These are phyloP conservation scores for Amblyornis subalaris DNA, from an alignment of 2,113 vertebrate species.

Conservation along the genomic window DNA sequence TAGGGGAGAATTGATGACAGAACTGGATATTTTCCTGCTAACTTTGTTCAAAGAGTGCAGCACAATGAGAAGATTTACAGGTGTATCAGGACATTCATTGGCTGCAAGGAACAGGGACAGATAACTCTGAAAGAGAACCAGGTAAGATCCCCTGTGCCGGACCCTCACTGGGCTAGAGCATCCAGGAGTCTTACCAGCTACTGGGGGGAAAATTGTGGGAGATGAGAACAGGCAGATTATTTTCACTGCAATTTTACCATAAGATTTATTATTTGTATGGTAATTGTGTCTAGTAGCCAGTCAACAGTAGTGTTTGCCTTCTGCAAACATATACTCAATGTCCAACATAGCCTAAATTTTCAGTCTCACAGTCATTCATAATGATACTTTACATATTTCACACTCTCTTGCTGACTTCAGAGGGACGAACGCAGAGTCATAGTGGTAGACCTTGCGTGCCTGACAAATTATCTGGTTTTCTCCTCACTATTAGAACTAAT, in stretches of 20 bases:
- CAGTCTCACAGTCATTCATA: not conserved
- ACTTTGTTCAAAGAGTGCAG: constrained; percentile 87
- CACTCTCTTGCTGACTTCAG: not conserved
- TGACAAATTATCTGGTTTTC: not conserved
- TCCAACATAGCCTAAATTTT: not conserved
- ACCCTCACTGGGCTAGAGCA: not conserved
- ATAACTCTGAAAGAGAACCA: constrained; percentile 95
- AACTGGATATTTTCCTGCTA: constrained; percentile 91
- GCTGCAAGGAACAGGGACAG: constrained; percentile 93
- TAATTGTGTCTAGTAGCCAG: not conserved
- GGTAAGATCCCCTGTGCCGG: constrained; percentile 62
- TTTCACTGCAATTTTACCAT: not conserved
- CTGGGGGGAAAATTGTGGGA: not conserved
- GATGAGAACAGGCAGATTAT: not conserved
- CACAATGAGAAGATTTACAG: constrained; percentile 85
- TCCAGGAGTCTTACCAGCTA: not conserved
- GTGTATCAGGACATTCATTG: constrained; percentile 88
- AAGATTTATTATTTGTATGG: not conserved
- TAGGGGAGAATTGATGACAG: constrained; percentile 92
- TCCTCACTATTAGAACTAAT: not conserved
- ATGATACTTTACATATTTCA: not conserved
- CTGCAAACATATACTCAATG: not conserved
- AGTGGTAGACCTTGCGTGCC: not conserved
- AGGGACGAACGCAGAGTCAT: not conserved
- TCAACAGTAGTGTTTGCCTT: not conserved